Percentiles rank a stretch among this genome's conserved stretches.
These are phyloP conservation scores for Phoeniculus purpureus DNA, from an alignment of 2,797 vertebrate genomes.

Conservation along the genomic window DNA sequence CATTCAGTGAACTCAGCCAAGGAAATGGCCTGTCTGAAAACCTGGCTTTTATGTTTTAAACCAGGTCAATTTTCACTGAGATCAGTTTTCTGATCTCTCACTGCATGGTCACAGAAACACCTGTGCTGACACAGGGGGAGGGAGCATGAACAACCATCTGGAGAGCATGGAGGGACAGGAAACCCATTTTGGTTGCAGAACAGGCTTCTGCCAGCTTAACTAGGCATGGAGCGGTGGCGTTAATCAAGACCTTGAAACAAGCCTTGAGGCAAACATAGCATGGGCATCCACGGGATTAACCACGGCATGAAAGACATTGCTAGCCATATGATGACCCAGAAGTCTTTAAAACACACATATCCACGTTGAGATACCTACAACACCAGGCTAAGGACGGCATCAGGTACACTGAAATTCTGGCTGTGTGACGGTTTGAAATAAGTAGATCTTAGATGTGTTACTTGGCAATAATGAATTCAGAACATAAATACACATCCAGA, in stretches of 20 bases:
- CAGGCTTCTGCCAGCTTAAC: conserved; percentile 65
- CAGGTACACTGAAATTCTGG: background rate
- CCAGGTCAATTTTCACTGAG: conserved; percentile 50
- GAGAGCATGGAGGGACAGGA: conserved; percentile 55
- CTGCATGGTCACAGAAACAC: conserved; percentile 55
- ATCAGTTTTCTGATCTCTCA: conserved; percentile 46
- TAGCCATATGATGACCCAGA: conserved; percentile 13
- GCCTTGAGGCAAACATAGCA: conserved; percentile 37
- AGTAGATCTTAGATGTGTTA: background rate
- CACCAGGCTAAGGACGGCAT: background rate
- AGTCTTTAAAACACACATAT: background rate
- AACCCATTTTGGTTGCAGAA: conserved; percentile 50
- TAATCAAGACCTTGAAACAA: conserved; percentile 63
- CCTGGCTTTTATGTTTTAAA: conserved; percentile 10
- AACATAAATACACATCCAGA: background rate
- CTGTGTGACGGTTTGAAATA: background rate
- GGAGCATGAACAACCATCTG: conserved; percentile 33
- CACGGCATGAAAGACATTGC: background rate
- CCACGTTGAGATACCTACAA: background rate
- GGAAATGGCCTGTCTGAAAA: conserved; percentile 30
- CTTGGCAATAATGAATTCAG: background rate
- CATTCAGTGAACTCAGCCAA: background rate
- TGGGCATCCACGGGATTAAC: conserved; percentile 6
- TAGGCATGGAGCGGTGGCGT: conserved; percentile 58
- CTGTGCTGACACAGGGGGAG: conserved; percentile 39